Conservation (phyloP, 2,797 vertebrate species). For the Chromobotia macracanthus region DNA sequence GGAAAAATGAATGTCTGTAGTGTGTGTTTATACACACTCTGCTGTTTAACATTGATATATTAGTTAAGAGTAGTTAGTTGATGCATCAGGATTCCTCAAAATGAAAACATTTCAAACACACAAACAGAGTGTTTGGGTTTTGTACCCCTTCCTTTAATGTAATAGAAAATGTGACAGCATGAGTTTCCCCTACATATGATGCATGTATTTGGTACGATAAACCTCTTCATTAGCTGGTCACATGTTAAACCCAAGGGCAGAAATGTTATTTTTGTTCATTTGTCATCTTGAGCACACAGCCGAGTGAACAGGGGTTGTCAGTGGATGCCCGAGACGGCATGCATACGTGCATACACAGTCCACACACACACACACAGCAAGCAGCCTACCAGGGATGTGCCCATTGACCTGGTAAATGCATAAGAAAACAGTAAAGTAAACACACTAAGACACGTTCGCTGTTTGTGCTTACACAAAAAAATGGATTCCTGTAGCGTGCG, state of each 20-base stretch:
- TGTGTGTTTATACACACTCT: not conserved
- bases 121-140: not conserved
- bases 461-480: slow-evolving; percentile 40
- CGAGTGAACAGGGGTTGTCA: slow-evolving; percentile 46
- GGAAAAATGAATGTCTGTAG: no score
- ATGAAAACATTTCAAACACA: not conserved
- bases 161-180: slow-evolving; percentile 30
- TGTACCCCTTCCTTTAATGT: slow-evolving; percentile 9
- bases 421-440: slow-evolving; percentile 43
- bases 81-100: slow-evolving; percentile 6
- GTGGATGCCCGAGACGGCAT: slow-evolving; percentile 32
- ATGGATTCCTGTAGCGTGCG: slow-evolving; percentile 27
- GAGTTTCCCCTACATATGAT: slow-evolving; percentile 33
- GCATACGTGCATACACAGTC: slow-evolving; percentile 42
- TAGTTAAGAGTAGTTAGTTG: not conserved
- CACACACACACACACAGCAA: slow-evolving; percentile 29
- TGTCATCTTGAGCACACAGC: slow-evolving; percentile 60
- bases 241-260: slow-evolving; percentile 66
- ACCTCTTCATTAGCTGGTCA: slow-evolving; percentile 72
- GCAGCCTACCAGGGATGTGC: slow-evolving; percentile 19
- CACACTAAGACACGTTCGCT: slow-evolving; percentile 22
- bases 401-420: slow-evolving; percentile 47
- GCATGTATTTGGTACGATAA: slow-evolving; percentile 61
- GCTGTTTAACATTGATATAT: slow-evolving; percentile 20
- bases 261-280: slow-evolving; percentile 70